These are phyloP conservation scores for Odontocerum albicorne DNA, from an alignment of 2,888 invertebrate species.

Conservation along the genomic window DNA sequence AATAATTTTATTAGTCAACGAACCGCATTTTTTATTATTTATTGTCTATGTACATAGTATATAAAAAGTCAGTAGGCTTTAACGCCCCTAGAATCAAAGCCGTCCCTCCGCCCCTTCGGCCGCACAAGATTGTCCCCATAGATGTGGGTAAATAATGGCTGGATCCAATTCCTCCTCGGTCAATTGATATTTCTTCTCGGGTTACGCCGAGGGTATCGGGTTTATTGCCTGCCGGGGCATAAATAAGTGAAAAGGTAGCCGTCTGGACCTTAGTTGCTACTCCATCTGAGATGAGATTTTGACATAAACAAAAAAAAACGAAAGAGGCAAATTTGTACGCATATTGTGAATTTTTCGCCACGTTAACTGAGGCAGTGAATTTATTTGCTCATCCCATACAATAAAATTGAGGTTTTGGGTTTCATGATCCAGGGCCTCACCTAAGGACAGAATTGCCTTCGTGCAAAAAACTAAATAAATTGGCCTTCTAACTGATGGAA, in stretches of 20 bases:
- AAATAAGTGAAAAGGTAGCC: neutral
- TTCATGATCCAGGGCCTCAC: conserved; percentile 1
- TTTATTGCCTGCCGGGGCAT: conserved; percentile 13
- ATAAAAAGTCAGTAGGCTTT: no score
- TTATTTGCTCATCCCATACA: conserved; percentile 23
- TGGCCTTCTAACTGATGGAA: no score
- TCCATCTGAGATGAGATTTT: neutral
- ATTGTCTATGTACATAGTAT: no score
- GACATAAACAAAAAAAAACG: neutral
- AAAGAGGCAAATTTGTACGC: conserved; percentile 14
- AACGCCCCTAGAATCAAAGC: no score
- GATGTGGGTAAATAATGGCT: conserved; percentile 25
- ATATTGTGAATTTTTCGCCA: conserved; percentile 20
- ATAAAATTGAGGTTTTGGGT: conserved; percentile 14
- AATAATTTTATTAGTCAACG: no score
- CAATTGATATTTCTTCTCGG: conserved; percentile 35
- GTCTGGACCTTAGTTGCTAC: neutral
- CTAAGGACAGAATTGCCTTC: neutral
- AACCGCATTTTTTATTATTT: no score
- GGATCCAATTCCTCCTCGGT: conserved; percentile 32
- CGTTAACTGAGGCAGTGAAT: conserved; percentile 15
- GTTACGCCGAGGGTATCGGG: conserved; percentile 26
- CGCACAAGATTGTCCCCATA: conserved; percentile 9
- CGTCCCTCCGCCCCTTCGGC: no score
- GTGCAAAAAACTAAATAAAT: neutral